Percentiles rank a stretch among this genome's conserved stretches.
phyloP scores from a whole-genome alignment of 2,113 vertebrate species.

The Eidolon helvum region DNA sequence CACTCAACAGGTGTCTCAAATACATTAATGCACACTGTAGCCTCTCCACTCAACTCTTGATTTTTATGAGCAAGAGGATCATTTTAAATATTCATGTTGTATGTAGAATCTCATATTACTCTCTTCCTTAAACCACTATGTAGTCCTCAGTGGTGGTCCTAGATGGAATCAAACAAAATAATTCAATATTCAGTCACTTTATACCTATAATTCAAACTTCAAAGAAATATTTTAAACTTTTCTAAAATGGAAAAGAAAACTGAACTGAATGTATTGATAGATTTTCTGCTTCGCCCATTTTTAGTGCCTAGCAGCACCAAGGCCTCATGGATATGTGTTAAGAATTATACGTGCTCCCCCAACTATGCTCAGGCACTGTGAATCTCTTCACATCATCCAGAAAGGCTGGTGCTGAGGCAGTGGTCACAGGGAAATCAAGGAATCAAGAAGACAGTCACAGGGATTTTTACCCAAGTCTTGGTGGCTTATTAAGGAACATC shows the following conservation, averaged over 20 bases:
- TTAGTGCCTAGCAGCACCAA: not conserved
- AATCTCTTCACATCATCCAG: not conserved
- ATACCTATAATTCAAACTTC: not conserved
- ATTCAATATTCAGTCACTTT: not conserved
- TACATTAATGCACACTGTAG: not conserved
- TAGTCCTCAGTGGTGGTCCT: not conserved
- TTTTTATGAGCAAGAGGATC: not conserved
- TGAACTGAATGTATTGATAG: not conserved
- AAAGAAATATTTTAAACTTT: not conserved
- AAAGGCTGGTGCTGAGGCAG: not conserved
- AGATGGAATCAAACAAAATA: not conserved
- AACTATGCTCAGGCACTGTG: rapidly evolving
- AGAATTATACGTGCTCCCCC: rapidly evolving
- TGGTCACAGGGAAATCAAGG: not conserved
- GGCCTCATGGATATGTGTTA: not conserved
- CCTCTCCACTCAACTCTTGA: not conserved
- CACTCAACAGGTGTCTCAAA: not conserved
- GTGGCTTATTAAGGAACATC: not conserved
- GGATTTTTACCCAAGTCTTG: not conserved
- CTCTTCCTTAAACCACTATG: not conserved
- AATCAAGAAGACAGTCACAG: not conserved
- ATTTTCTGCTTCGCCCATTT: not conserved
- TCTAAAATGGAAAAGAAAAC: not conserved
- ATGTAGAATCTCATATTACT: not conserved
- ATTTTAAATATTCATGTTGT: not conserved